A percentile compares a stretch with the other conserved stretches of the same genome.
phyloP scores from a whole-genome alignment of 1,140 invertebrate species.

The Ladona fulva region DNA sequence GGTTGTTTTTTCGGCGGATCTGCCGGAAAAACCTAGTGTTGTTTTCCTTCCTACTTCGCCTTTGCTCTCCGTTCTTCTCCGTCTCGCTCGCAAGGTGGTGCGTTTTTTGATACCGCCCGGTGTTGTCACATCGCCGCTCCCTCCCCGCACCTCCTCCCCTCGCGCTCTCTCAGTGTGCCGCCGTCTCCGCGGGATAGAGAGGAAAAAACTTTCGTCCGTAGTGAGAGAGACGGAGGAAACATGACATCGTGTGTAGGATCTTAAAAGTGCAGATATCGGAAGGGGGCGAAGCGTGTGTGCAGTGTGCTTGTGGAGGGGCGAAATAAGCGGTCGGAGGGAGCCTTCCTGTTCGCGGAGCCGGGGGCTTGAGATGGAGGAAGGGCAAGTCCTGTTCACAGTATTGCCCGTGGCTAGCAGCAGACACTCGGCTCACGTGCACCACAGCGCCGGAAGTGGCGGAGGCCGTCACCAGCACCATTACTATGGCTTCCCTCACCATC shows the following conservation, averaged over 20 bases:
- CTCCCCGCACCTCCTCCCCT: neutral
- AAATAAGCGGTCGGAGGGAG: neutral
- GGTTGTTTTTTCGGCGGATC: no score
- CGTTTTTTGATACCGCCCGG: neutral
- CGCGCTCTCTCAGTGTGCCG: neutral
- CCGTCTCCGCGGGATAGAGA: neutral
- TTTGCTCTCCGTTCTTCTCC: neutral
- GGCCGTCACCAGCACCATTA: slow-evolving; percentile 1
- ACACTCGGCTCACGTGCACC: neutral
- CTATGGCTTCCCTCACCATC: neutral
- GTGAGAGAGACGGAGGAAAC: neutral
- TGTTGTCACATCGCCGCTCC: neutral
- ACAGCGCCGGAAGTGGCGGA: neutral
- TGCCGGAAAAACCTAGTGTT: neutral
- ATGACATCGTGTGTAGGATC: neutral
- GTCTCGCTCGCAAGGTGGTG: neutral
- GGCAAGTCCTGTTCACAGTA: neutral
- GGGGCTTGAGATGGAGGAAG: neutral
- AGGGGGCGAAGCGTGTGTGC: no score
- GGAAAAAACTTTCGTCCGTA: no score
- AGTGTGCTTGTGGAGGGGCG: neutral
- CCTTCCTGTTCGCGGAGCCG: neutral
- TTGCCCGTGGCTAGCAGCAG: slow-evolving; percentile 1
- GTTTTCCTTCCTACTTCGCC: neutral
- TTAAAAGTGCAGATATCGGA: neutral